These are phyloP conservation scores for Trachelus stipa DNA, from an alignment of 2,888 invertebrate species.

Conservation along the genomic window DNA sequence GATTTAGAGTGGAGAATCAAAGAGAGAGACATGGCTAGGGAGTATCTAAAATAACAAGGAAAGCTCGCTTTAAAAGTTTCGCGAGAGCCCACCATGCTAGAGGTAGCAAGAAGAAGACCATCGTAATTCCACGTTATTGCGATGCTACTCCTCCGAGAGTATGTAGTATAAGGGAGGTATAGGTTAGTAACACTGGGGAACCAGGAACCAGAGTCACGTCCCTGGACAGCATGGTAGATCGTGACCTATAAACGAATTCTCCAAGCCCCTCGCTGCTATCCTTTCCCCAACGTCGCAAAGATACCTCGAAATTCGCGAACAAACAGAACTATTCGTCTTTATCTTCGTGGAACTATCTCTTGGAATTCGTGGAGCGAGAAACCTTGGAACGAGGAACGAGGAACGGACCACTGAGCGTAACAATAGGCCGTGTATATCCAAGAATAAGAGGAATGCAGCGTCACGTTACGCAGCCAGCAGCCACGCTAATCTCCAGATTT, in stretches of 20 bases:
- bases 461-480: conserved; percentile 28
- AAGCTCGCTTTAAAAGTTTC: not conserved
- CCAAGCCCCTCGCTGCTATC: not conserved
- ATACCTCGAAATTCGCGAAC: conserved; percentile 36
- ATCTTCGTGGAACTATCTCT: conserved; percentile 45
- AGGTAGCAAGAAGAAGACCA: conserved; percentile 6
- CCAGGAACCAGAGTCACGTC: conserved; percentile 19
- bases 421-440: conserved; percentile 3
- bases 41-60: not conserved
- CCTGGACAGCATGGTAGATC: conserved; percentile 26
- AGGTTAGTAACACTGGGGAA: conserved; percentile 9
- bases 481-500: conserved; percentile 49
- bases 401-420: conserved; percentile 13
- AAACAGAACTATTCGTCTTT: conserved; percentile 59
- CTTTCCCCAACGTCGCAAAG: conserved; percentile 13
- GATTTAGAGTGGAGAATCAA: not conserved
- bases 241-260: conserved; percentile 38
- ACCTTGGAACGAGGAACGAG: conserved; percentile 14
- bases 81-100: not conserved
- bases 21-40: not conserved
- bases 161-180: conserved; percentile 37
- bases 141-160: conserved; percentile 1
- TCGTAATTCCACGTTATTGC: conserved; percentile 8
- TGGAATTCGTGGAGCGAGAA: conserved; percentile 40
- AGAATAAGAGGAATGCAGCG: conserved; percentile 26